Evolutionary conservation across 2,797 vertebrate genomes (phyloP).

Genomic region (Iguana delicatissima): DNA sequence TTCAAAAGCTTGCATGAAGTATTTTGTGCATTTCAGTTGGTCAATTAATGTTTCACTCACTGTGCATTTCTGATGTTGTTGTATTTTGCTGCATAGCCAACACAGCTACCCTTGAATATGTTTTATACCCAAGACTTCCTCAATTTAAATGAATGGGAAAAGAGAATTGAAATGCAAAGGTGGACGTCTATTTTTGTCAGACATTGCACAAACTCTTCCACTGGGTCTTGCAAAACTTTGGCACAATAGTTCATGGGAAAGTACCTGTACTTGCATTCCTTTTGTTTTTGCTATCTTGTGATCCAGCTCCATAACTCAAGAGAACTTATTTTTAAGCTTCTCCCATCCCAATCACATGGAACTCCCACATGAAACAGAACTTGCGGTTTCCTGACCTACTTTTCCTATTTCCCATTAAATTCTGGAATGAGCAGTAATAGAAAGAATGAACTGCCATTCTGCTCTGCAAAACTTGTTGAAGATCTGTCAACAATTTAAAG

Average conservation of each 20-base stretch:
- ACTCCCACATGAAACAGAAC: neutral
- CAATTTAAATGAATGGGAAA: neutral
- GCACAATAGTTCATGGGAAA: neutral
- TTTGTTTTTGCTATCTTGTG: neutral
- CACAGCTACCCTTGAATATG: too few species aligned
- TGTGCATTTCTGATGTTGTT: too few species aligned
- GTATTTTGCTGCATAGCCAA: too few species aligned
- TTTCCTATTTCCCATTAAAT: neutral
- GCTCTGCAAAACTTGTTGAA: conserved; percentile 42
- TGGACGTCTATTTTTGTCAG: neutral
- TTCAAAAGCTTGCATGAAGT: too few species aligned
- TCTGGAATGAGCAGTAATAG: conserved; percentile 8
- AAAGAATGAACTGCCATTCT: conserved; percentile 23
- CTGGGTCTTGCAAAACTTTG: neutral
- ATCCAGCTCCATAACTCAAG: neutral
- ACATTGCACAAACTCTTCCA: neutral
- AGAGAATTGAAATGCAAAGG: neutral
- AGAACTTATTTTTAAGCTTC: neutral
- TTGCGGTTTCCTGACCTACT: neutral
- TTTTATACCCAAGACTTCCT: neutral
- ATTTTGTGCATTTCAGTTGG: too few species aligned
- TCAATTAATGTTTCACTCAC: too few species aligned
- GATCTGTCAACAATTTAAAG: conserved; percentile 42
- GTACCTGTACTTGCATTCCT: neutral
- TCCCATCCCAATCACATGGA: neutral